Conservation (phyloP, 2,113 vertebrate genomes). For the Lathamus discolor region DNA sequence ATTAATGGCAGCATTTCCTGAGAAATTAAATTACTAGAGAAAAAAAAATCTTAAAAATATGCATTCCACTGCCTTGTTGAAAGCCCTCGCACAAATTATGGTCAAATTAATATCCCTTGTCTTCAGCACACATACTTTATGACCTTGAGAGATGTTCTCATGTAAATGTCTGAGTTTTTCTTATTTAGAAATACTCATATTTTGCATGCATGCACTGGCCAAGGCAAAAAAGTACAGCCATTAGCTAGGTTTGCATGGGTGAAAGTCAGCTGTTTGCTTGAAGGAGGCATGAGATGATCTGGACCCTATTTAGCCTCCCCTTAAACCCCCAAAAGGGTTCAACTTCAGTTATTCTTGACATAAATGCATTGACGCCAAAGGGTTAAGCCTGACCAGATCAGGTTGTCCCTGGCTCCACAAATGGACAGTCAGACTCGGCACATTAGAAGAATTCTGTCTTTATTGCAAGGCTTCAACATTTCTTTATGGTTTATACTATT, state of each 20-base stretch:
- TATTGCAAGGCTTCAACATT: not conserved
- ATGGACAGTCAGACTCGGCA: not conserved
- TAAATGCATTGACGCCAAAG: not conserved
- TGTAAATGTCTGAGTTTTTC: not conserved
- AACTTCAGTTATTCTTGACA: not conserved
- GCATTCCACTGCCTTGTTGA: not conserved
- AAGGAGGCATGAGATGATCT: not conserved
- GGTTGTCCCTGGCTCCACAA: not conserved
- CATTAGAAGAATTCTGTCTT: not conserved
- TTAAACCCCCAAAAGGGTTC: not conserved
- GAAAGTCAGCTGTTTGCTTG: not conserved
- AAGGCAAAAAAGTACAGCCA: not conserved
- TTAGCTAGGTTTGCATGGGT: not conserved
- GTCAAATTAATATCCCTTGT: conserved; percentile 37
- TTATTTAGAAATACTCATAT: not conserved
- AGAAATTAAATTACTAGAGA: conserved; percentile 51
- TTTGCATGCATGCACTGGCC: not conserved
- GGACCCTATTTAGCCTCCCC: not conserved
- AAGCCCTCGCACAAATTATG: conserved; percentile 36
- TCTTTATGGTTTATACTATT: not conserved
- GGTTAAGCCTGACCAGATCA: not conserved
- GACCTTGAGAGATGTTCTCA: conserved; percentile 23
- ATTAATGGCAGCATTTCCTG: conserved; percentile 46
- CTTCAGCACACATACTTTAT: conserved; percentile 12
- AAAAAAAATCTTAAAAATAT: not conserved